Base-by-base conservation (phyloP, 2,888 invertebrate species). In the Parapristionchus giblindavisi region DNA sequence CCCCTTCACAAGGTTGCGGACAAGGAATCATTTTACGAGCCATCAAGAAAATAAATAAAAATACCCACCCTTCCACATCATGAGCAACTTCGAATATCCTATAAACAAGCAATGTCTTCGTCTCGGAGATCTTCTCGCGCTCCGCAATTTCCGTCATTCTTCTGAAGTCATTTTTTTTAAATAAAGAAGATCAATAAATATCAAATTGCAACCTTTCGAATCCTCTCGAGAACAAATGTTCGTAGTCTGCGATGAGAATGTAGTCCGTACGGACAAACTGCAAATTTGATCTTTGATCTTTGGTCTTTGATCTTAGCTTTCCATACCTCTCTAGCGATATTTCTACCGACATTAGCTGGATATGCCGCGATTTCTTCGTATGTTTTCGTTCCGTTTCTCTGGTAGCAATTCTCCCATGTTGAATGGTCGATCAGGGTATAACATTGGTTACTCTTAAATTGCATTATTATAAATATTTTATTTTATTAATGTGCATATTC, bases 321-420 rank as follows among this genome's bases (percentile, higher is more conserved):
- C n/a, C 40, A n/a, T 24, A 73, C 73, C 48, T 73, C 52, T 73
- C 73, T 58, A 1, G 60, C 73, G 24, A 73, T 61, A 48, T 73
- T 73, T 27, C 73, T 60, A 27, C 48, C 73, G 2, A 61, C 73
- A 61, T 73, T 73, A 6, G 61, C 73, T 3, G 73, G 73, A 73
- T 73, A 73, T 3, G 29, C 73, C 0, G 73, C 73, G 0, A 73
- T 73, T 29, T 73, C 52, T 1, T 52, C 29, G 29, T n/a, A n/a
- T n/a, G n/a, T n/a, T n/a, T n/a, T n/a, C n/a, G n/a, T n/a, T n/a
- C n/a, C n/a, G n/a, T n/a, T n/a, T n/a, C n/a, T n/a, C n/a, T n/a
- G n/a, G n/a, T n/a, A n/a, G n/a, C n/a, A n/a, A n/a, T n/a, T n/a
- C n/a, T n/a, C n/a, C n/a, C n/a, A n/a, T n/a, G n/a, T n/a, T n/a